Percentiles rank a stretch among this genome's conserved stretches.
Evolutionary conservation across 2,888 invertebrate genomes (phyloP).

Genomic region (Archaeoteleia sp.): DNA sequence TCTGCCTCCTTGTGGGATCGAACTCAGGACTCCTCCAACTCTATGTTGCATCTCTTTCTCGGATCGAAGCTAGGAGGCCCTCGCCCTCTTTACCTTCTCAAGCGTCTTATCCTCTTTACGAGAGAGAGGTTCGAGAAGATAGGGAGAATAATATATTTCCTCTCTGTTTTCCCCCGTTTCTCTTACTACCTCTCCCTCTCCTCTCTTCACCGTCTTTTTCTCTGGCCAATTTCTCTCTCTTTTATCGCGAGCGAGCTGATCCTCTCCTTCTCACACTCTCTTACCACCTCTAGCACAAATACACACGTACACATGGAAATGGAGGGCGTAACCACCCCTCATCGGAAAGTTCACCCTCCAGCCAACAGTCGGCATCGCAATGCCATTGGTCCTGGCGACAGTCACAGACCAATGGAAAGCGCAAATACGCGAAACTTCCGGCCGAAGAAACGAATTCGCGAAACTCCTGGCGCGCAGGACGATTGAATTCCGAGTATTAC

Average conservation of each 20-base stretch:
- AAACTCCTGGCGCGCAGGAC: slow-evolving; percentile 51
- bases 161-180: slow-evolving; percentile 56
- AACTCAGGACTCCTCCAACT: slow-evolving; percentile 64
- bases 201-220: slow-evolving; percentile 49
- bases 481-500: slow-evolving; percentile 50
- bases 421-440: slow-evolving; percentile 54
- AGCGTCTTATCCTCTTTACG: slow-evolving; percentile 34
- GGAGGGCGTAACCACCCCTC: slow-evolving; percentile 70
- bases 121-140: slow-evolving; percentile 3
- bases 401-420: slow-evolving; percentile 69
- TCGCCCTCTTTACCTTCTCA: slow-evolving; percentile 50
- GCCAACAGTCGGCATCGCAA: slow-evolving; percentile 70
- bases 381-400: slow-evolving; percentile 73
- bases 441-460: slow-evolving; percentile 50
- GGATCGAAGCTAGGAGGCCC: slow-evolving; percentile 69
- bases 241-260: slow-evolving; percentile 39
- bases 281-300: slow-evolving; percentile 35
- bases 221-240: slow-evolving; percentile 55
- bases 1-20: slow-evolving; percentile 72
- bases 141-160: slow-evolving; percentile 29
- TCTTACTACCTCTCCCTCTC: slow-evolving; percentile 57
- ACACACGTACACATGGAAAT: slow-evolving; percentile 44
- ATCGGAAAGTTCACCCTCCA: slow-evolving; percentile 60
- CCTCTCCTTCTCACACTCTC: slow-evolving; percentile 44
- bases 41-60: slow-evolving; percentile 68